Evolutionary conservation across 2,888 invertebrate species (phyloP).

Genomic region (Agrochola macilenta): DNA sequence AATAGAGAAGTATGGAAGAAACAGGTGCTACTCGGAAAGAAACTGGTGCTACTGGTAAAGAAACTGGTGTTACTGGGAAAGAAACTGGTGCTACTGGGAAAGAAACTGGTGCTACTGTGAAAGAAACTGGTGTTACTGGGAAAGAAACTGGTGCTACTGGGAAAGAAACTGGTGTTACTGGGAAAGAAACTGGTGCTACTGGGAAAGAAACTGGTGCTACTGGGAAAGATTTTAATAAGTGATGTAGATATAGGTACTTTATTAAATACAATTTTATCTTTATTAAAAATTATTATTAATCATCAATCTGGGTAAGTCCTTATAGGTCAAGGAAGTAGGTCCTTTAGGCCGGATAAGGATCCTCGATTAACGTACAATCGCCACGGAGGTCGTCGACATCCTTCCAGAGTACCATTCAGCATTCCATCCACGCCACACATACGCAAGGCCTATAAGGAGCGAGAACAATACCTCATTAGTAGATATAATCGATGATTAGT

Average conservation of each 20-base stretch:
- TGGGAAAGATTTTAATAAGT: not conserved
- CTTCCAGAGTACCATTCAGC: slow-evolving; percentile 21
- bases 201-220: not conserved
- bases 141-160: not conserved
- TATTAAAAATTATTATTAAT: too few relatives aligned
- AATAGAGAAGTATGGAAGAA: too few relatives aligned
- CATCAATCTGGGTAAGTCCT: not conserved
- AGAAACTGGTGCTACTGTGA: not conserved
- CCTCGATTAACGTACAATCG: slow-evolving; percentile 47
- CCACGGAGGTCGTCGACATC: slow-evolving; percentile 37
- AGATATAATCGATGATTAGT: slow-evolving; percentile 63
- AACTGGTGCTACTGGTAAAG: not conserved
- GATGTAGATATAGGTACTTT: too few relatives aligned
- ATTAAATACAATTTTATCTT: too few relatives aligned
- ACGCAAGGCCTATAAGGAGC: slow-evolving; percentile 13
- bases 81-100: not conserved
- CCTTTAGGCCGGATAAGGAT: slow-evolving; percentile 13
- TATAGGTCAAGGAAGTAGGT: slow-evolving; percentile 1
- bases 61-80: too few relatives aligned
- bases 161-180: too few relatives aligned
- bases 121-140: too few relatives aligned
- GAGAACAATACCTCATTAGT: slow-evolving; percentile 69
- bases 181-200: not conserved
- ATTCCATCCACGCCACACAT: slow-evolving; percentile 43
- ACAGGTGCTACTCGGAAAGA: too few relatives aligned